A percentile compares a stretch with the other conserved stretches of the same genome.
These are phyloP conservation scores for Nyleta sp. DNA, from an alignment of 2,888 invertebrate genomes.

Conservation along the genomic window DNA sequence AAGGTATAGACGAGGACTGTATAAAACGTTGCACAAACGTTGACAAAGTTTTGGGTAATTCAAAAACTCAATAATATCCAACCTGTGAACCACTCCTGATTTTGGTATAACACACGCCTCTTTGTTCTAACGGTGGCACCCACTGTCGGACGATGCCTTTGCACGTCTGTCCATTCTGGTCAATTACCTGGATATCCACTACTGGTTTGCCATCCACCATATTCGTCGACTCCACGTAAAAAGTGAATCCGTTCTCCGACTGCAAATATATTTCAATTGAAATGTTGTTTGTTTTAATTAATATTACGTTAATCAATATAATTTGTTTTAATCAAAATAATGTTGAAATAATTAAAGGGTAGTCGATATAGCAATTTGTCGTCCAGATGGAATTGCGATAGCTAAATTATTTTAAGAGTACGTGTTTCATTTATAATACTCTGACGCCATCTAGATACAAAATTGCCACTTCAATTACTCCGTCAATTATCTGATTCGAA, in stretches of 20 bases:
- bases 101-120: conserved; percentile 65
- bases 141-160: conserved; percentile 70
- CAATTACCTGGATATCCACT: neutral
- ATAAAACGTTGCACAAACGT: neutral
- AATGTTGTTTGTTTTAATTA: neutral
- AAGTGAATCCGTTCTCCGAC: neutral
- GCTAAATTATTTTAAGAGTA: no score
- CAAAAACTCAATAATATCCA: conserved; percentile 21
- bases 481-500: neutral
- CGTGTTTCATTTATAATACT: no score
- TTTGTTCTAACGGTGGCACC: conserved; percentile 71
- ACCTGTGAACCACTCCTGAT: conserved; percentile 73
- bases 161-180: neutral
- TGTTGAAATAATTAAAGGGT: no score
- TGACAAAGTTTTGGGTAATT: neutral
- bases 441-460: neutral
- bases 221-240: neutral
- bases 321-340: no score
- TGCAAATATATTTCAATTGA: conserved; percentile 1
- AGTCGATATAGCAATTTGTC: no score
- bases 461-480: no score
- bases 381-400: no score
- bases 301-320: neutral
- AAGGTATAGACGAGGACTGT: no score
- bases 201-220: neutral